phyloP scores from a whole-genome alignment of 2,113 vertebrate genomes.

The Lontra canadensis region DNA sequence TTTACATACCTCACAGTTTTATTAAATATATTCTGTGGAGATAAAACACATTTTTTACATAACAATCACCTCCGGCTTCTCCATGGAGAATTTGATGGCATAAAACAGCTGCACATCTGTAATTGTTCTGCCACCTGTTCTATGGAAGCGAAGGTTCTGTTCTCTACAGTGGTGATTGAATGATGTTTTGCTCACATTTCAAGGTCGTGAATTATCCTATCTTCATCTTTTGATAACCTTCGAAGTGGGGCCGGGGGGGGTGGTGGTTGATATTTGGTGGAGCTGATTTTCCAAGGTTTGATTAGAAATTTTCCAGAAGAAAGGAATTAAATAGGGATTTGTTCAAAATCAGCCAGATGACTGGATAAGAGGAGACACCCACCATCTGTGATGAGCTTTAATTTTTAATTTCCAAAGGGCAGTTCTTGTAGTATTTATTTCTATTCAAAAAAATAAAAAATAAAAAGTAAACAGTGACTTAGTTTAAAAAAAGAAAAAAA shows the following conservation, averaged over 20 bases:
- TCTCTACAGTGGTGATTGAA: not conserved
- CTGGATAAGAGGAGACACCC: conserved; percentile 1
- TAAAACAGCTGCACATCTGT: conserved; percentile 66
- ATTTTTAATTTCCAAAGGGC: conserved; percentile 42
- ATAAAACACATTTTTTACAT: conserved; percentile 67
- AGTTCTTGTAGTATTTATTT: conserved; percentile 47
- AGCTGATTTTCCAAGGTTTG: conserved; percentile 54
- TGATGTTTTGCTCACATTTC: conserved; percentile 60
- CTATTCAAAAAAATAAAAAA: not conserved
- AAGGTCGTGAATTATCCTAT: conserved; percentile 60
- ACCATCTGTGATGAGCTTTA: conserved; percentile 61
- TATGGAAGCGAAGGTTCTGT: conserved; percentile 36
- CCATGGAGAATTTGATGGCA: conserved; percentile 62
- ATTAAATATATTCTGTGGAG: conserved; percentile 73
- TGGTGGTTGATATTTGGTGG: not conserved
- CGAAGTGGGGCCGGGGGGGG: not conserved
- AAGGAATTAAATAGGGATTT: conserved; percentile 54
- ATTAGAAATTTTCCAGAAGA: conserved; percentile 72
- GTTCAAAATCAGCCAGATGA: conserved; percentile 52
- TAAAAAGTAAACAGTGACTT: not conserved
- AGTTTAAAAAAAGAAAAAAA: conserved; percentile 8
- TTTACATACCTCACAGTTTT: conserved; percentile 66
- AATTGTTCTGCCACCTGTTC: conserved; percentile 78
- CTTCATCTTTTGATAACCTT: conserved; percentile 24
- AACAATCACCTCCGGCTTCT: conserved; percentile 66